Evolutionary conservation across 1,140 invertebrate species (phyloP).

Genomic region (Diachasmimorpha longicaudata): DNA sequence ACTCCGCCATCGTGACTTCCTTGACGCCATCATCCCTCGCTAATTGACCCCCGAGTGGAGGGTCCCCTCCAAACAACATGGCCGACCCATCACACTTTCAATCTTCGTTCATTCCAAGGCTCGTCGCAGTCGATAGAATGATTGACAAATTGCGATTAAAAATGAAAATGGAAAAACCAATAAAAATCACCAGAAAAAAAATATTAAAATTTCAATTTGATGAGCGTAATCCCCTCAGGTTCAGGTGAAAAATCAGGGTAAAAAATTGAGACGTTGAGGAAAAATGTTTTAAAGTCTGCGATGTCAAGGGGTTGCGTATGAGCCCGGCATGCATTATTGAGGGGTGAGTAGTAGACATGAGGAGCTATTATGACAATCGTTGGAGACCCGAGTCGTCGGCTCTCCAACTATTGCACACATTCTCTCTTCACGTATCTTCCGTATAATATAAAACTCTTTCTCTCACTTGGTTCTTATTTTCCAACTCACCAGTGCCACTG

Average conservation of each 20-base stretch:
- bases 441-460: background rate
- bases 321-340: constrained; percentile 38
- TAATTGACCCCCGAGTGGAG: constrained; percentile 34
- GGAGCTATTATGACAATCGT: constrained; percentile 40
- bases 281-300: background rate
- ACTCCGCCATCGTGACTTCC: constrained; percentile 53
- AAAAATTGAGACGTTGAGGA: background rate
- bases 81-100: constrained; percentile 59
- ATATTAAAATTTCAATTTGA: too few species aligned
- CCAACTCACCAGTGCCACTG: background rate
- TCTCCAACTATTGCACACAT: background rate
- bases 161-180: background rate
- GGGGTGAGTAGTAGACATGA: constrained; percentile 32
- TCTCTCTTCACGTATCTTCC: background rate
- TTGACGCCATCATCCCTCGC: constrained; percentile 41
- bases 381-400: constrained; percentile 1
- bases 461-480: constrained; percentile 2
- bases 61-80: constrained; percentile 47
- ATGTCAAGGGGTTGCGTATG: constrained; percentile 27
- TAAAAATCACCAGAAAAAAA: background rate
- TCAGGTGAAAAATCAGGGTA: too few species aligned
- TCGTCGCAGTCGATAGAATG: background rate
- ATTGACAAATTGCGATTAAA: background rate
- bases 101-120: constrained; percentile 36
- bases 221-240: too few species aligned